Evolutionary conservation across 1,140 invertebrate species (phyloP), one percentile per base, ranked within the genome.

Genomic region (Odontomachus brunneus): DNA sequence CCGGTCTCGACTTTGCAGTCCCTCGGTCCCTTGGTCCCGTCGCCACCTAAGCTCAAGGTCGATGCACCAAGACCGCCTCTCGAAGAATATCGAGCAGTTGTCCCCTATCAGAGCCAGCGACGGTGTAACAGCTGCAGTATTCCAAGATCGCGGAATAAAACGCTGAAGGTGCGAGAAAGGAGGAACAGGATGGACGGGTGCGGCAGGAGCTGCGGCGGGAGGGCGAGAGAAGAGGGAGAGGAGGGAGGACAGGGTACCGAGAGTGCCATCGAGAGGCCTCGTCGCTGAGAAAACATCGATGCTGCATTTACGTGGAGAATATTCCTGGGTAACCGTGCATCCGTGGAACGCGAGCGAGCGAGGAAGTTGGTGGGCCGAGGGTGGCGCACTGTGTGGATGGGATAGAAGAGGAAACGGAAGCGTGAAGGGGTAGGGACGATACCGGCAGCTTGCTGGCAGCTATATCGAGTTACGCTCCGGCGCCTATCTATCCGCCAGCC

Each of bases 401-500:
- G 59, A 15, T 66, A 38, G 75, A 66, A 59, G 66, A 53, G 62
- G 48, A 82, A 75, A 75, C 53, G 83, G 69, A 85, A 60, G 69
- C 48, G 63, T 38, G 71, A 67, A 62, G 55, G 76, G 59, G 51
- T 62, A 51, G 81, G 49, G 60, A 59, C 29, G 86, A 89, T 89
- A 90, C 78, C 88, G 76, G 89, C 85, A 87, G 88, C 87, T 89
- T 89, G 88, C 83, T 84, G 80, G 83, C 83, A 84, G 84, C 83
- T 88, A 91, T 90, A 90, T 90, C 88, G 88, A 84, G 88, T 91
- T 89, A 91, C 88, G 90, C 90, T 91, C 84, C 90, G 87, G 83
- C 89, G 84, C 87, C 85, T 89, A 86, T 89, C 84, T 82, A 62
- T 83, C 72, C 67, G 29, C 75, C 81, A 69, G 63, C 85, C 84